Evolutionary conservation across 2,797 vertebrate species (phyloP).

Genomic region (Echiichthys vipera): DNA sequence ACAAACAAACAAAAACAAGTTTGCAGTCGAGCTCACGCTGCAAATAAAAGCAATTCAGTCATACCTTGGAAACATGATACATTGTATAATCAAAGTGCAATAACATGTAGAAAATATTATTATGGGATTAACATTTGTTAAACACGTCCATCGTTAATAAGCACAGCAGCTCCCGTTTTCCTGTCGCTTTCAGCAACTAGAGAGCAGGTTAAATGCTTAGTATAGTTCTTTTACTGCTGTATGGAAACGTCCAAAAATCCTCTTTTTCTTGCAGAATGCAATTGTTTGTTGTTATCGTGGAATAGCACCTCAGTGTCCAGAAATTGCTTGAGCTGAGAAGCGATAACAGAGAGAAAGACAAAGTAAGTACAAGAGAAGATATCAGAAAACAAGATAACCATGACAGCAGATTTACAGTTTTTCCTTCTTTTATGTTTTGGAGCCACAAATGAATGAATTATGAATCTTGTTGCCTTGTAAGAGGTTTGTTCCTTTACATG

Average conservation of each 20-base stretch:
- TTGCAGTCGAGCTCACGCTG: slow-evolving; percentile 73
- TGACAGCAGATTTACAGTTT: not conserved
- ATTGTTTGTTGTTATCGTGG: slow-evolving; percentile 44
- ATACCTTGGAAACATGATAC: slow-evolving; percentile 81
- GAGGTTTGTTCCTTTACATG: not conserved
- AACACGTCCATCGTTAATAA: slow-evolving; percentile 68
- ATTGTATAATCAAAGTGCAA: slow-evolving; percentile 89
- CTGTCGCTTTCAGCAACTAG: slow-evolving; percentile 54
- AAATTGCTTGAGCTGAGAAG: slow-evolving; percentile 91
- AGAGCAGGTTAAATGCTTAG: slow-evolving; percentile 61
- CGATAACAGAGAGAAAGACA: slow-evolving; percentile 42
- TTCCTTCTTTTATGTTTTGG: not conserved
- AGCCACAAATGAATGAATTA: not conserved
- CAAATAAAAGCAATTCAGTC: slow-evolving; percentile 70
- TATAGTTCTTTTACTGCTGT: slow-evolving; percentile 52
- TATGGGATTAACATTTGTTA: slow-evolving; percentile 78
- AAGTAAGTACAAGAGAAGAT: slow-evolving; percentile 8
- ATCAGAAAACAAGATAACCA: not conserved
- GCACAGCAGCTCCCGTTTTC: slow-evolving; percentile 64
- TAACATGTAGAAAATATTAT: slow-evolving; percentile 85
- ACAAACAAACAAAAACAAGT: slow-evolving; percentile 53
- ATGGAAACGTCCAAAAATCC: slow-evolving; percentile 48
- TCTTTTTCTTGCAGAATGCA: slow-evolving; percentile 52
- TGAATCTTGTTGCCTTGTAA: not conserved
- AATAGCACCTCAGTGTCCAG: slow-evolving; percentile 88